phyloP scores from a whole-genome alignment of 2,797 vertebrate genomes.

The Mus spretus region DNA sequence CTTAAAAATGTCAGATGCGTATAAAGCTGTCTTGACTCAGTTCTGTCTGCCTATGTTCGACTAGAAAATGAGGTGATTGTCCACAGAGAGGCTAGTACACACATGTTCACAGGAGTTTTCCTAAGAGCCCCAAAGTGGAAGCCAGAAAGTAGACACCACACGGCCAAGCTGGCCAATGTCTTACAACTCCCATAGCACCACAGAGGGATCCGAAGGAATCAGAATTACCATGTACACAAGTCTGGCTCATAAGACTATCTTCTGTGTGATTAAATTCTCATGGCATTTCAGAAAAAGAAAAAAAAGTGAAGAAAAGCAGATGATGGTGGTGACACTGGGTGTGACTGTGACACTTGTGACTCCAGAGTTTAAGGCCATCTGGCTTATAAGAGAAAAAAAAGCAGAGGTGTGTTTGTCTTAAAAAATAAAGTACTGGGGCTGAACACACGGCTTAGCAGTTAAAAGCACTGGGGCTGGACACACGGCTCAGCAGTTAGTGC shows the following conservation, averaged over 20 bases:
- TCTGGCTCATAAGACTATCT: not conserved
- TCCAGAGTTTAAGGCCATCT: not conserved
- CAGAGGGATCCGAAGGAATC: not conserved
- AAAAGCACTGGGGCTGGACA: too few species aligned
- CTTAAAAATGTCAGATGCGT: not conserved
- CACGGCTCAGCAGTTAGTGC: not conserved
- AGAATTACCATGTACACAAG: not conserved
- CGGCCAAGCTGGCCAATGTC: fast-evolving
- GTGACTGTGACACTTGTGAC: not conserved
- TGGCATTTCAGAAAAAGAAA: not conserved
- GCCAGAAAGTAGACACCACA: not conserved
- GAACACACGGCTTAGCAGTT: too few species aligned
- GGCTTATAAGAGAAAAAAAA: not conserved
- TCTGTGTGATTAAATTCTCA: not conserved
- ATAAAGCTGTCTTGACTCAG: not conserved
- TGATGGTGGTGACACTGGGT: not conserved
- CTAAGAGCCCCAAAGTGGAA: not conserved
- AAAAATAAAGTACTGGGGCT: not conserved
- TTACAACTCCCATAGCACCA: fast-evolving
- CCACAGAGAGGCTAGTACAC: not conserved
- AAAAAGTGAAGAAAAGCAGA: not conserved
- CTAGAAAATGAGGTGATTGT: not conserved
- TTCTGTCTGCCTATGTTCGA: not conserved
- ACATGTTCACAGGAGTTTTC: not conserved
- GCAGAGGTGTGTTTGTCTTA: not conserved